Evolutionary conservation across 2,888 invertebrate genomes (phyloP), one percentile per base, ranked within the genome.

Genomic region (Lasioglossum marginatum): DNA sequence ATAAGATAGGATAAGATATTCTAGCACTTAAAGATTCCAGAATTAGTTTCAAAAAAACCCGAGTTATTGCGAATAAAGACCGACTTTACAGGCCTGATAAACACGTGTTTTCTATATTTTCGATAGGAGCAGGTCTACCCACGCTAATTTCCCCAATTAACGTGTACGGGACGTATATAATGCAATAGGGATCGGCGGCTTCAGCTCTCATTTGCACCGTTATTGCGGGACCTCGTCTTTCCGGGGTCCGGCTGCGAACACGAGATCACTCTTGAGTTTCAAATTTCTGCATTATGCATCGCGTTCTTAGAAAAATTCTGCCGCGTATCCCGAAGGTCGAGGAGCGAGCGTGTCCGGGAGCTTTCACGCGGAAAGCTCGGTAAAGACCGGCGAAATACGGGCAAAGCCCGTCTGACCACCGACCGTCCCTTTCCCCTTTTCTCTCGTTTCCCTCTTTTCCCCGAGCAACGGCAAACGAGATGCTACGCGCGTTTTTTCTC

Each of bases 281-380:
- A 34, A 52, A 74, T 72, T 66, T 73, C 43, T 45, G 81, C 82
- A 82, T 81, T 74, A 80, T 82, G 74, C 73, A 57, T 57, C 74
- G 52, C 81, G 68, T 68, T 68, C 68, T 34, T 23, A 68, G 68
- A 68, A 37, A 68, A 68, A 68, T 68, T 37, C 68, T 12, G 23
- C 34, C 34, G 34, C 31, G 66, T 31, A 66, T 34, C 19, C 34
- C 19, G 66, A 66, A 12, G 68, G 37, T 23, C 68, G 68, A 68
- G 68, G 40, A 68, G 34, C 40, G 23, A 37, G 66, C 77, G 80
- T 43, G 77, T 57, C 57, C 71, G 40, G 31, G 27, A 45, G 70
- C 68, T 48, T 57, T 57, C 71, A 37, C 74, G 27, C 66, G 48
- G n/a, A 52, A 48, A 23, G 37, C 63, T 37, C 23, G 34, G 48